Conservation (phyloP, 2,113 vertebrate genomes). For the Ameiurus melas region DNA sequence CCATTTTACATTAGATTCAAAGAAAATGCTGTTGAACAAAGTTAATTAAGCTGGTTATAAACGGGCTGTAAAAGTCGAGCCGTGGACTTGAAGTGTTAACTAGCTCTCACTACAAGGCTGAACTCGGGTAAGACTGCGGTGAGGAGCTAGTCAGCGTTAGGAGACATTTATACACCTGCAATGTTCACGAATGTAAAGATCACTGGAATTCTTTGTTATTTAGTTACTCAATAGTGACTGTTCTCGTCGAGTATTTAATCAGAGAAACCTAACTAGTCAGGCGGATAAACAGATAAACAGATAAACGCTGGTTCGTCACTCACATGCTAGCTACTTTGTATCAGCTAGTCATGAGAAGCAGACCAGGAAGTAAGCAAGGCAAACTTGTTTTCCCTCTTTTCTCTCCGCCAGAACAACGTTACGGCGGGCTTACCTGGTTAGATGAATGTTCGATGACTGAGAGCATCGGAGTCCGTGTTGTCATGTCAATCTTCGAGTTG, state of each 20-base stretch:
- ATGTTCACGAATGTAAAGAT: not conserved
- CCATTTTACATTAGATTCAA: not conserved
- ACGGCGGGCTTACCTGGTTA: constrained; percentile 48
- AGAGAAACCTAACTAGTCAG: not conserved
- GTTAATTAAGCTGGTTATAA: not conserved
- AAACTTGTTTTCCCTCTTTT: not conserved
- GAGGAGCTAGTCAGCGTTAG: not conserved
- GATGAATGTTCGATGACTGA: constrained; percentile 51
- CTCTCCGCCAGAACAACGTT: not conserved
- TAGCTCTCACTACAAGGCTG: not conserved
- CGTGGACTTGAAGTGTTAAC: not conserved
- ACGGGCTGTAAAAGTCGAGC: not conserved
- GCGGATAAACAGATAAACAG: not conserved
- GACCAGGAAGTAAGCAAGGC: constrained; percentile 18
- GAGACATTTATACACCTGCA: not conserved
- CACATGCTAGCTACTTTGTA: not conserved
- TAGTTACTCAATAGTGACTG: not conserved
- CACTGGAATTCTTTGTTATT: no score
- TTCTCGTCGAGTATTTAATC: no score
- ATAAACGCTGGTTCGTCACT: not conserved
- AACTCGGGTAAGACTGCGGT: no score
- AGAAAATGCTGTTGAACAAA: not conserved
- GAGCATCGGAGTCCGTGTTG: constrained; percentile 54
- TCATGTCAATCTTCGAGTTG: constrained; percentile 46
- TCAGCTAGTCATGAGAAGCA: not conserved